phyloP scores from a whole-genome alignment of 2,797 vertebrate species.

The Botia kubotai region DNA sequence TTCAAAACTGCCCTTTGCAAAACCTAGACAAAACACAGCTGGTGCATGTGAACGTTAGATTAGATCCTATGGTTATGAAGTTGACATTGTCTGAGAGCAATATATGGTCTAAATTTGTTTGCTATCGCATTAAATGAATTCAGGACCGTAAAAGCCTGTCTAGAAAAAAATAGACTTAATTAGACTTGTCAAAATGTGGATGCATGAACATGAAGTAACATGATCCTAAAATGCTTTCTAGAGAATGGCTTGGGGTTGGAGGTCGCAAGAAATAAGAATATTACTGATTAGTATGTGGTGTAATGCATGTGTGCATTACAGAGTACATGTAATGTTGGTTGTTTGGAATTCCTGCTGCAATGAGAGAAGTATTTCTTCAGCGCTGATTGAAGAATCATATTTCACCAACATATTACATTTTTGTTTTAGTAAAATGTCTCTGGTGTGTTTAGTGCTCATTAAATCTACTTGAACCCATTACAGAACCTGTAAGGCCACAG shows the following conservation, averaged over 20 bases:
- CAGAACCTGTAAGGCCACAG: not conserved
- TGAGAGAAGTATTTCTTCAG: not conserved
- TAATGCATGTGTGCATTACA: not conserved
- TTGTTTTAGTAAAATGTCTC: not conserved
- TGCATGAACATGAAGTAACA: conserved; percentile 35
- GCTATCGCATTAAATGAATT: not conserved
- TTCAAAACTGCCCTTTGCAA: not conserved
- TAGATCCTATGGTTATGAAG: conserved; percentile 1
- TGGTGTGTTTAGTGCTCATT: not conserved
- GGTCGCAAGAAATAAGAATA: conserved; percentile 22
- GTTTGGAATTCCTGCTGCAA: not conserved
- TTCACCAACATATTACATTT: not conserved
- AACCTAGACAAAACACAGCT: not conserved
- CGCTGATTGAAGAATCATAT: not conserved
- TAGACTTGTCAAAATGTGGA: conserved; percentile 2
- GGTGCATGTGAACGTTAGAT: conserved; percentile 29
- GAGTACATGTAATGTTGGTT: not conserved
- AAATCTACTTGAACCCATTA: not conserved
- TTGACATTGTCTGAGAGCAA: conserved; percentile 6
- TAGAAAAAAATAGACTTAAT: not conserved
- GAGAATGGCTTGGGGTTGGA: conserved; percentile 9
- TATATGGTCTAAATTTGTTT: not conserved
- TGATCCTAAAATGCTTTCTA: conserved; percentile 41
- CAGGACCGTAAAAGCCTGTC: conserved; percentile 14
- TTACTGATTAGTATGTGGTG: conserved; percentile 17